Evolutionary conservation across 2,888 invertebrate genomes (phyloP).

Genomic region (Lysandra coridon): DNA sequence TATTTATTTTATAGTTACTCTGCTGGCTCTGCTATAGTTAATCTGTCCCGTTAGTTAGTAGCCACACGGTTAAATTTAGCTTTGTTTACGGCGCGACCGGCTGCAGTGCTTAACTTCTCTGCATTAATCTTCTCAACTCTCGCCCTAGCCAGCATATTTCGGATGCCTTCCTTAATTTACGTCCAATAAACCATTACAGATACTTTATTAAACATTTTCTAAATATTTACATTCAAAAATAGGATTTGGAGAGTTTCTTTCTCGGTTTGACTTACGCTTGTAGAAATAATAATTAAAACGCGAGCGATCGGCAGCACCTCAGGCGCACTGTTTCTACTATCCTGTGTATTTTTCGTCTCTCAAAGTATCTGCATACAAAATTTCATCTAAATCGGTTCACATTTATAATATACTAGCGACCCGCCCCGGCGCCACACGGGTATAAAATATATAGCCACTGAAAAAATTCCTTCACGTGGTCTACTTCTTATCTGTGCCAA

Average conservation of each 20-base stretch:
- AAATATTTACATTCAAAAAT: conserved; percentile 8
- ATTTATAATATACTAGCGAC: too few relatives aligned
- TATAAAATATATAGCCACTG: too few relatives aligned
- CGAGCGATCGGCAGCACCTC: too few relatives aligned
- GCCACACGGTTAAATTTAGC: conserved; percentile 54
- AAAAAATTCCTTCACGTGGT: too few relatives aligned
- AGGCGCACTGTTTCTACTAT: too few relatives aligned
- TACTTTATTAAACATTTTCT: neutral
- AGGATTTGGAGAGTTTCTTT: neutral
- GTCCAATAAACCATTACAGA: neutral
- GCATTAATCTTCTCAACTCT: conserved; percentile 49
- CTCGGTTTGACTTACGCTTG: neutral
- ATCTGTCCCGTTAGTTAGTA: conserved; percentile 15
- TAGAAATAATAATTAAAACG: neutral
- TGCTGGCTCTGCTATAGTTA: neutral
- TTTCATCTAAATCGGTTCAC: too few relatives aligned
- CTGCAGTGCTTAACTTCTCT: conserved; percentile 58
- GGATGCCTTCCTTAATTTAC: conserved; percentile 12
- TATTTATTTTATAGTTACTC: too few relatives aligned
- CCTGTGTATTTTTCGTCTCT: too few relatives aligned
- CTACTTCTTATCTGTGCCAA: too few relatives aligned
- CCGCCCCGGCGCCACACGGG: too few relatives aligned
- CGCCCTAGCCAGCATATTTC: conserved; percentile 7
- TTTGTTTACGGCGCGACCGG: conserved; percentile 64
- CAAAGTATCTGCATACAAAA: too few relatives aligned